phyloP scores from a whole-genome alignment of 2,113 vertebrate genomes.

The Galeopterus variegatus region DNA sequence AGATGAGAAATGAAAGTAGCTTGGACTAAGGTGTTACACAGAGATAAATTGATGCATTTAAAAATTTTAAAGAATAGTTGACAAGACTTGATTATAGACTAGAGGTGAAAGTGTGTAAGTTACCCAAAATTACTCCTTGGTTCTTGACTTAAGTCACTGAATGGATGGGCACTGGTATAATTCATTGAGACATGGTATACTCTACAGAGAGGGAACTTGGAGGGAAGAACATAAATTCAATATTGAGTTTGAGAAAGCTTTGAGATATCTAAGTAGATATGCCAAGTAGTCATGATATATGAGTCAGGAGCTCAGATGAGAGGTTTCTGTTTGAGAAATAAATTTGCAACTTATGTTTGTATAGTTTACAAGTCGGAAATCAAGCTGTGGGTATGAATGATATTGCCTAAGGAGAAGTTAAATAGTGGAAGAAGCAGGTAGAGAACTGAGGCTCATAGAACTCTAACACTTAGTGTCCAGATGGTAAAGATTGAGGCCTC shows the following conservation, averaged over 20 bases:
- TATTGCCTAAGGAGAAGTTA: neutral
- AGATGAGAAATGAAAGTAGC: neutral
- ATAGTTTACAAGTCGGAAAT: neutral
- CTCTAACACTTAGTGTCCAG: neutral
- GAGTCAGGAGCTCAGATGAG: neutral
- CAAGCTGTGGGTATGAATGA: neutral
- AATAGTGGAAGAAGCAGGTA: neutral
- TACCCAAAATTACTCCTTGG: neutral
- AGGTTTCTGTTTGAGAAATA: slow-evolving; percentile 45
- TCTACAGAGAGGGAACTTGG: neutral
- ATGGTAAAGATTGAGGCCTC: neutral
- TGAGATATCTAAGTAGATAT: neutral
- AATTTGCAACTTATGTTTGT: neutral
- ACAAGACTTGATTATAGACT: neutral
- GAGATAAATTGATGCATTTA: neutral
- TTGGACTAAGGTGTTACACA: neutral
- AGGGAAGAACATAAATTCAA: slow-evolving; percentile 4
- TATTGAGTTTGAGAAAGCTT: neutral
- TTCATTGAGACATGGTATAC: neutral
- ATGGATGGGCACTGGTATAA: neutral
- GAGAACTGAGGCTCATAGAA: neutral
- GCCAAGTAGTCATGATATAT: neutral
- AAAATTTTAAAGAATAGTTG: neutral
- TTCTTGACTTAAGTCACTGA: slow-evolving; percentile 7
- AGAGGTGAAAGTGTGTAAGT: neutral